Conservation (phyloP, 2,888 invertebrate genomes). For the Notodromas monacha region DNA sequence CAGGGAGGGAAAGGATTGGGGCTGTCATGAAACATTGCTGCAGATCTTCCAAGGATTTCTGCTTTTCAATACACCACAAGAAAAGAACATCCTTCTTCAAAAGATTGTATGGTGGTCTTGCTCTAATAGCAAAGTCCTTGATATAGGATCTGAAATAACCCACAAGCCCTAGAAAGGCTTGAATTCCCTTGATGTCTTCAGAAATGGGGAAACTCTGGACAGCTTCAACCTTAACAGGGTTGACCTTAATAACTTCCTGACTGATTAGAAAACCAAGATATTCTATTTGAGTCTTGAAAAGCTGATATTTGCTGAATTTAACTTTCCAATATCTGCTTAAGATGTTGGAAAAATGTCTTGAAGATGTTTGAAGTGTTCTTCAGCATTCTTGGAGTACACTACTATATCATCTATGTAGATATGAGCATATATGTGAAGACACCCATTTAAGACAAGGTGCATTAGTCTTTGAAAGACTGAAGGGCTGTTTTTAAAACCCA, state of each 20-base stretch:
- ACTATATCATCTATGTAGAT: slow-evolving; percentile 10
- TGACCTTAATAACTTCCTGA: slow-evolving; percentile 11
- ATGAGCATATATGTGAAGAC: too few species aligned
- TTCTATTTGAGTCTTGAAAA: slow-evolving; percentile 11
- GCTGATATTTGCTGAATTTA: slow-evolving; percentile 12
- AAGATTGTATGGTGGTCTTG: slow-evolving; percentile 11
- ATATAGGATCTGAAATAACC: slow-evolving; percentile 14
- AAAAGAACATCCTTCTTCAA: not conserved
- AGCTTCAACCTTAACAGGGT: slow-evolving; percentile 11
- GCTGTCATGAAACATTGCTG: not conserved
- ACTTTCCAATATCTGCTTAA: slow-evolving; percentile 12
- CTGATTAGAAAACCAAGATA: slow-evolving; percentile 14
- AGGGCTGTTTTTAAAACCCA: slow-evolving; percentile 9
- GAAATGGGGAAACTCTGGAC: slow-evolving; percentile 12
- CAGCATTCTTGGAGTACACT: slow-evolving; percentile 9
- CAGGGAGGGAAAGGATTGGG: not conserved
- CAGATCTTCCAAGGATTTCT: not conserved
- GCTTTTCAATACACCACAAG: not conserved
- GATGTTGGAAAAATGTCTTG: too few species aligned
- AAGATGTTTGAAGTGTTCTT: slow-evolving; percentile 11
- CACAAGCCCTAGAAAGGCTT: slow-evolving; percentile 12
- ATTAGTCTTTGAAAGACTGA: slow-evolving; percentile 9
- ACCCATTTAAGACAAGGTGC: slow-evolving; percentile 10
- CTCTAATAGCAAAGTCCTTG: slow-evolving; percentile 11
- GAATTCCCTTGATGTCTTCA: slow-evolving; percentile 8